These are phyloP conservation scores for Hapalemur alaotrensis DNA, from an alignment of 2,797 vertebrate species.

Conservation along the genomic window DNA sequence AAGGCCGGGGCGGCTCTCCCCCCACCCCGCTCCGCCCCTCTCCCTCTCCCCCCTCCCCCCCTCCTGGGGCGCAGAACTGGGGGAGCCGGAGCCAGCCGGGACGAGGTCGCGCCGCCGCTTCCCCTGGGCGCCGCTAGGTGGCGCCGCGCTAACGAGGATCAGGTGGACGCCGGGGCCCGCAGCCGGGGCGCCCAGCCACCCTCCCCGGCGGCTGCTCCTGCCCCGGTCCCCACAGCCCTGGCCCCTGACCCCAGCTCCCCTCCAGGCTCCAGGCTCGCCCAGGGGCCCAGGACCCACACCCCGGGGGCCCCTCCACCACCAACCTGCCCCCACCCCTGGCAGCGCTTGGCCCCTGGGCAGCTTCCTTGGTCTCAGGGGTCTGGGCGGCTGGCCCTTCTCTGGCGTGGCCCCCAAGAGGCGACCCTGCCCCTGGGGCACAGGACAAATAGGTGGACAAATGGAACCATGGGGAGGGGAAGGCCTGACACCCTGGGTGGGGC, in stretches of 20 bases:
- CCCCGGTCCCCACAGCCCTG: not conserved
- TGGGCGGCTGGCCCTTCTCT: not conserved
- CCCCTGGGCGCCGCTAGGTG: slow-evolving; percentile 78
- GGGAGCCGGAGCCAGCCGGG: accelerated
- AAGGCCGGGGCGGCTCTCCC: not conserved
- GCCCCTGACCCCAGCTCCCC: too few relatives aligned
- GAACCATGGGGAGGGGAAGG: not conserved
- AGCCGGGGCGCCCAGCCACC: accelerated
- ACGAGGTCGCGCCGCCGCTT: not conserved
- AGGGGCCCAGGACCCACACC: not conserved
- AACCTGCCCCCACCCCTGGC: not conserved
- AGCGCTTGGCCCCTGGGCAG: not conserved
- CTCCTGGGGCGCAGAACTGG: accelerated
- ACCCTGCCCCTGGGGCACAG: not conserved
- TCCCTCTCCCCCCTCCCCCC: not conserved
- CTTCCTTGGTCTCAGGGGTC: not conserved
- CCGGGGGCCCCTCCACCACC: not conserved
- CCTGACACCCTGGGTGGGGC: not conserved
- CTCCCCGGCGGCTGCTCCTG: accelerated
- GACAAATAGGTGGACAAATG: not conserved
- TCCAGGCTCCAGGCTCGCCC: not conserved
- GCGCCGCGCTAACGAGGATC: slow-evolving; percentile 76
- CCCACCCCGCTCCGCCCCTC: too few relatives aligned
- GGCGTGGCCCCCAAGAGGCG: accelerated
- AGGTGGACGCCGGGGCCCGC: accelerated